Conservation (phyloP, 2,888 invertebrate genomes). For the Fragum sueziense region DNA sequence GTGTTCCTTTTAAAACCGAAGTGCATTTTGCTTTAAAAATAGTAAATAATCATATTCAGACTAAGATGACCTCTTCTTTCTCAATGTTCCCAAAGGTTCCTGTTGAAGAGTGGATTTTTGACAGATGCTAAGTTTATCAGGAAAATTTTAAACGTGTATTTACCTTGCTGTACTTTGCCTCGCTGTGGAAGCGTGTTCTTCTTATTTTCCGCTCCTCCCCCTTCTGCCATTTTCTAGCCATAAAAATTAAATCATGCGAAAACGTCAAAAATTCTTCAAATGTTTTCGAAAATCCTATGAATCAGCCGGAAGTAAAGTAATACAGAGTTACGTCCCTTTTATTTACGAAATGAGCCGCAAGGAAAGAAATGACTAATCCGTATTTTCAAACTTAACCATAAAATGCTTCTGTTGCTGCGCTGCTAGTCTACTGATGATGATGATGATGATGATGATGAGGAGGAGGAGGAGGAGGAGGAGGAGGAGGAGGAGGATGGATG, state of each 20-base stretch:
- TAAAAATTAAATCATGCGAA: neutral
- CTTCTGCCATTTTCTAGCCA: constrained; percentile 40
- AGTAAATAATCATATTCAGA: too few species aligned
- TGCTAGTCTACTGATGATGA: too few species aligned
- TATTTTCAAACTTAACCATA: too few species aligned
- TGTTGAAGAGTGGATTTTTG: too few species aligned
- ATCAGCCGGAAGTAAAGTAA: constrained; percentile 32
- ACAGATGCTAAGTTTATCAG: neutral
- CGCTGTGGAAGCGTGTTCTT: constrained; percentile 64
- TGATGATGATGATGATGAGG: too few species aligned
- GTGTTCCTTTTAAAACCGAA: too few species aligned
- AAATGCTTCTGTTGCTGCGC: too few species aligned
- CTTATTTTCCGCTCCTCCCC: constrained; percentile 22
- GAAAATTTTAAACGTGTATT: neutral
- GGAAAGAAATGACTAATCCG: neutral
- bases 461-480: too few species aligned
- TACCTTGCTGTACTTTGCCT: constrained; percentile 69
- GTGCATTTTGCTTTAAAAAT: too few species aligned
- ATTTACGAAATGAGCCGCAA: neutral
- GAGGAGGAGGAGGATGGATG: too few species aligned
- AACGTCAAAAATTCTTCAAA: neutral
- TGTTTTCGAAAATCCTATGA: constrained; percentile 19
- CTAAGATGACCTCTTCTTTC: too few species aligned
- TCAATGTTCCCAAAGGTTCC: too few species aligned
- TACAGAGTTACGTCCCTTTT: constrained; percentile 6